phyloP scores from a whole-genome alignment of 2,113 vertebrate genomes.

The Equus quagga region DNA sequence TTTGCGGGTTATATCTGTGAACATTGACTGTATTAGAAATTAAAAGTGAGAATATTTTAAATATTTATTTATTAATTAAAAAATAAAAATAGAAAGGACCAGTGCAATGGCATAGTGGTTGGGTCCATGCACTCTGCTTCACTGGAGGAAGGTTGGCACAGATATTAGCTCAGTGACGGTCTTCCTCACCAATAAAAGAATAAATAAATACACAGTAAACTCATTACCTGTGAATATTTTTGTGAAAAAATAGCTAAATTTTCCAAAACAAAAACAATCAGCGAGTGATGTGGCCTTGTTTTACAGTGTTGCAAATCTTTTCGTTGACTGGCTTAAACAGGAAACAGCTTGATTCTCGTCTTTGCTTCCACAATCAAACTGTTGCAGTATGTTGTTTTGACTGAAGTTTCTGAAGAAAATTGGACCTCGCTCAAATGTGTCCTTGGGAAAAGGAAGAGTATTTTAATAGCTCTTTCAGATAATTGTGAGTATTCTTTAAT shows the following conservation, averaged over 20 bases:
- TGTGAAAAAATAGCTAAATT: conserved; percentile 10
- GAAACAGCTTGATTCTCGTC: background rate
- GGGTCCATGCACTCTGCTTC: too few species aligned
- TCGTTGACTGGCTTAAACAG: background rate
- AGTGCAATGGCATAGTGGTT: too few species aligned
- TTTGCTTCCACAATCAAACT: background rate
- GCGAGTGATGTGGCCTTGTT: background rate
- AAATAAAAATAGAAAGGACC: background rate
- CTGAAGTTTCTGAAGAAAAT: background rate
- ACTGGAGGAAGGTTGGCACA: too few species aligned
- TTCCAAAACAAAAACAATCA: background rate
- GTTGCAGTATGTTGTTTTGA: background rate
- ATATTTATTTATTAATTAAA: background rate
- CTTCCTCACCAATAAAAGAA: too few species aligned
- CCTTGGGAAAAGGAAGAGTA: background rate
- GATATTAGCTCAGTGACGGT: too few species aligned
- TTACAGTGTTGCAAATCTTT: background rate
- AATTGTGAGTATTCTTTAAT: background rate
- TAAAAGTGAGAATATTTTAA: background rate
- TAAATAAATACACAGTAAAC: background rate
- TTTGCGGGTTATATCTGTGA: background rate
- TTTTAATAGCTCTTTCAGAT: background rate
- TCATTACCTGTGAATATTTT: background rate
- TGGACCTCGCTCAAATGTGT: background rate
- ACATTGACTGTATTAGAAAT: conserved; percentile 17